A percentile compares a stretch with the other conserved stretches of the same genome.
Evolutionary conservation across 2,888 invertebrate genomes (phyloP).

Genomic region (Drosophila limbata): DNA sequence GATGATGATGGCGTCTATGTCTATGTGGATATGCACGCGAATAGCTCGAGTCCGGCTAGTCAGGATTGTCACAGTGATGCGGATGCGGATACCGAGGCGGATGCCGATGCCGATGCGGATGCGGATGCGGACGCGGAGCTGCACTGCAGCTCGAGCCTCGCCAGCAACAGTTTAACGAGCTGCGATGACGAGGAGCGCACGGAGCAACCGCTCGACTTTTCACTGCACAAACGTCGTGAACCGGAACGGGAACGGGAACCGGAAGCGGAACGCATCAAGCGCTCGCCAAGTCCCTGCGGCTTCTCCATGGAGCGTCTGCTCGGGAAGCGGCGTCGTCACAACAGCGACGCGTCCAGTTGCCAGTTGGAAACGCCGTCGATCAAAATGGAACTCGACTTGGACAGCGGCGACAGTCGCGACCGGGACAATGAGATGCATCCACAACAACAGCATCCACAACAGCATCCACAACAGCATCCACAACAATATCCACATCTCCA

Average conservation of each 20-base stretch:
- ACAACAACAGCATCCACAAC: neutral
- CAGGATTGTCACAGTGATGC: constrained; percentile 79
- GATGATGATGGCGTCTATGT: constrained; percentile 78
- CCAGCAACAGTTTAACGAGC: constrained; percentile 47
- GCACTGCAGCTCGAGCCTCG: constrained; percentile 63
- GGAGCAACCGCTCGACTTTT: constrained; percentile 84
- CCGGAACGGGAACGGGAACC: constrained; percentile 3
- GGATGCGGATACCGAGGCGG: constrained; percentile 59
- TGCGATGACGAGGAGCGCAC: constrained; percentile 46
- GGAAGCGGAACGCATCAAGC: constrained; percentile 32
- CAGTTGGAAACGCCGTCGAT: constrained; percentile 33
- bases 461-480: neutral
- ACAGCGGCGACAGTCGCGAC: constrained; percentile 42
- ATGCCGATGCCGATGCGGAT: constrained; percentile 52
- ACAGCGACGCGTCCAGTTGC: constrained; percentile 55
- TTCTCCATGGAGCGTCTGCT: constrained; percentile 82
- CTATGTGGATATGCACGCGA: constrained; percentile 72
- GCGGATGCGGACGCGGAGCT: constrained; percentile 57
- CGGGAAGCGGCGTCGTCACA: constrained; percentile 75
- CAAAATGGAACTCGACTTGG: constrained; percentile 68
- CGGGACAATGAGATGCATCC: neutral
- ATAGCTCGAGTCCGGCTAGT: constrained; percentile 79
- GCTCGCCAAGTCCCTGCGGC: constrained; percentile 65
- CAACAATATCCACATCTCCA: neutral
- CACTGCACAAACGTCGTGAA: constrained; percentile 78